A percentile compares a stretch with the other conserved stretches of the same genome.
These are phyloP conservation scores for Clostera curtula DNA, from an alignment of 2,888 invertebrate genomes.

Conservation along the genomic window DNA sequence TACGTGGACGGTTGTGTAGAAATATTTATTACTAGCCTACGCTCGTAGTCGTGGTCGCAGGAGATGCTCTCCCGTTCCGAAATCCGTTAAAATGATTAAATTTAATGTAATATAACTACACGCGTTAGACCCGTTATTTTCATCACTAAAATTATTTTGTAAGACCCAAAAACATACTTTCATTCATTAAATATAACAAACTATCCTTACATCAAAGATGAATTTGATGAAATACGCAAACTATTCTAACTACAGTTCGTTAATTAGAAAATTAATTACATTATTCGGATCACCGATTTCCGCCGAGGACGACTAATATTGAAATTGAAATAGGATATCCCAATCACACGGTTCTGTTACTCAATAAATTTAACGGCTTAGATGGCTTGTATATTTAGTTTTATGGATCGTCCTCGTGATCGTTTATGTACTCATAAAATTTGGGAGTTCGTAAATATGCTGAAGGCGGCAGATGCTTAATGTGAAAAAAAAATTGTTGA, in stretches of 20 bases:
- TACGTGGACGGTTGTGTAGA: too few species aligned
- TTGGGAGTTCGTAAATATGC: constrained; percentile 27
- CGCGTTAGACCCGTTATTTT: too few species aligned
- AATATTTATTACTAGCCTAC: too few species aligned
- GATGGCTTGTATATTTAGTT: constrained; percentile 40
- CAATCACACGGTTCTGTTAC: constrained; percentile 18
- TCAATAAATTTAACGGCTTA: constrained; percentile 25
- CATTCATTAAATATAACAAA: too few species aligned
- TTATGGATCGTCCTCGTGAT: constrained; percentile 29
- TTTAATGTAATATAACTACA: too few species aligned
- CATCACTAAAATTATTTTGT: too few species aligned
- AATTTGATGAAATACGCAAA: too few species aligned
- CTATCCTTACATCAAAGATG: too few species aligned
- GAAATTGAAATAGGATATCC: constrained; percentile 18
- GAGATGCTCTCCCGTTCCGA: too few species aligned
- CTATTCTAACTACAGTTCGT: constrained; percentile 7
- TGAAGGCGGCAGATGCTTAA: constrained; percentile 25
- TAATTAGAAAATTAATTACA: constrained; percentile 17
- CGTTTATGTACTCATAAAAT: constrained; percentile 38
- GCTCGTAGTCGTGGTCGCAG: too few species aligned
- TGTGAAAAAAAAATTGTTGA: constrained; percentile 18
- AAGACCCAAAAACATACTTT: too few species aligned
- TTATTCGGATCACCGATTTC: constrained; percentile 11
- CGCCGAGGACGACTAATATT: constrained; percentile 13
- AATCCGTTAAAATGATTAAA: too few species aligned